A percentile compares a stretch with the other conserved stretches of the same genome.
phyloP scores from a whole-genome alignment of 2,113 vertebrate species.

The human region DNA sequence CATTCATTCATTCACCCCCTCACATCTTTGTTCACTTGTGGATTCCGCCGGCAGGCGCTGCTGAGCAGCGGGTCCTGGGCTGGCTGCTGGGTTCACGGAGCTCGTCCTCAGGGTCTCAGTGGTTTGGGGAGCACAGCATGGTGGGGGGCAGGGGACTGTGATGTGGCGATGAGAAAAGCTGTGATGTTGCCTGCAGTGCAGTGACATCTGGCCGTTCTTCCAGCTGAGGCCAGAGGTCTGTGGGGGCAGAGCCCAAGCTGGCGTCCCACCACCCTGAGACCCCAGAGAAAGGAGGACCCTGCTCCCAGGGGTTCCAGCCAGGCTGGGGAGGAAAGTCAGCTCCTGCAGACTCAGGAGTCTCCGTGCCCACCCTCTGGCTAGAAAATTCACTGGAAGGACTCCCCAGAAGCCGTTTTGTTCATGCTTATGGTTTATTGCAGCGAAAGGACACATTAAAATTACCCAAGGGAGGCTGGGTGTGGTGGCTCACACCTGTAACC shows the following conservation, averaged over 20 bases:
- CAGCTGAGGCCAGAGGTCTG: background rate
- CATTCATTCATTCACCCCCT: background rate
- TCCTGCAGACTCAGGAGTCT: background rate
- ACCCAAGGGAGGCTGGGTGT: background rate
- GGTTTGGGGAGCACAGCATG: background rate
- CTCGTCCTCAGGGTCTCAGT: background rate
- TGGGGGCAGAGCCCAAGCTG: background rate
- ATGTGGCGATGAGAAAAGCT: background rate
- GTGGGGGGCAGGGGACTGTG: background rate
- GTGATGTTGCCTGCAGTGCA: background rate
- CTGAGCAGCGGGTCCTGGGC: background rate
- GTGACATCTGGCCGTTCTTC: background rate
- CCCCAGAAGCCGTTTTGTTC: background rate
- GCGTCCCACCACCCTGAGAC: background rate
- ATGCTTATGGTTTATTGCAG: background rate
- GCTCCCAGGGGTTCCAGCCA: background rate
- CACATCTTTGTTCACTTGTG: accelerated
- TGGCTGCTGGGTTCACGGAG: background rate
- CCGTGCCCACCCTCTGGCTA: background rate
- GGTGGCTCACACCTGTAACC: too few relatives aligned
- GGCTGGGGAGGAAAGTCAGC: background rate
- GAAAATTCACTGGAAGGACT: background rate
- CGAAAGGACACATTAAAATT: background rate
- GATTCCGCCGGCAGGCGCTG: background rate
- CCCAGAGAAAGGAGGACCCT: background rate